Percentiles rank a stretch among this genome's conserved stretches.
These are phyloP conservation scores for Ormyrus labotus DNA, from an alignment of 2,888 invertebrate genomes.

Conservation along the genomic window DNA sequence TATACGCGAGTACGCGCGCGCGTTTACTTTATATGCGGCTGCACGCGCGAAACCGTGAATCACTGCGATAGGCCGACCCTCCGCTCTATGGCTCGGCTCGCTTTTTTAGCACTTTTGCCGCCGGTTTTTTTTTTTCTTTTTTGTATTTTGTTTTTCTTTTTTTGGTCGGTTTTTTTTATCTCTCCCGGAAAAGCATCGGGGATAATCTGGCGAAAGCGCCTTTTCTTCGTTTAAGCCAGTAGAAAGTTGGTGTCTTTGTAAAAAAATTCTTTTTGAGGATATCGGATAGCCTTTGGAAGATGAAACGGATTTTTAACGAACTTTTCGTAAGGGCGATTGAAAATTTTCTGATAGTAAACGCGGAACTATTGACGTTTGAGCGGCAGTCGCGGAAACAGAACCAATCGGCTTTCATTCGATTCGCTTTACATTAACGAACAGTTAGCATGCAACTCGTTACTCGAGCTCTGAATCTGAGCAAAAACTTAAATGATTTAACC, in stretches of 20 bases:
- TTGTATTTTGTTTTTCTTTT: neutral
- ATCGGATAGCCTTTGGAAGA: too few species aligned
- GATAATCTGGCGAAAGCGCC: too few species aligned
- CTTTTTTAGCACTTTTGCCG: too few species aligned
- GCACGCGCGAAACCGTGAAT: constrained; percentile 28
- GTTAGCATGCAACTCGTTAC: constrained; percentile 14
- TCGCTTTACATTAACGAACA: constrained; percentile 31
- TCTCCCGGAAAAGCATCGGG: too few species aligned
- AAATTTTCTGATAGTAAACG: too few species aligned
- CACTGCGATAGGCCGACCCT: neutral
- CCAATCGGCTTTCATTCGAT: constrained; percentile 31
- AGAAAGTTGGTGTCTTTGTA: too few species aligned
- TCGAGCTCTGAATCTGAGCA: constrained; percentile 6
- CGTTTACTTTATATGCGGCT: constrained; percentile 9
- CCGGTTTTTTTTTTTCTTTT: too few species aligned
- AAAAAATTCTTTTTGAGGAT: too few species aligned
- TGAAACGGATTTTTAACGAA: too few species aligned
- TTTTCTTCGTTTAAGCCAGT: too few species aligned
- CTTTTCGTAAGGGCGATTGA: too few species aligned
- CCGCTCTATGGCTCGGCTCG: neutral
- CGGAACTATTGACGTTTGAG: neutral
- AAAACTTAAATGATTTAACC: constrained; percentile 46
- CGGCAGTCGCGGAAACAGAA: neutral
- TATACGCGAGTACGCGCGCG: constrained; percentile 46
- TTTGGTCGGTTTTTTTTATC: neutral